phyloP scores from a whole-genome alignment of 2,888 invertebrate species.

The Heteromyza rotundicornis region DNA sequence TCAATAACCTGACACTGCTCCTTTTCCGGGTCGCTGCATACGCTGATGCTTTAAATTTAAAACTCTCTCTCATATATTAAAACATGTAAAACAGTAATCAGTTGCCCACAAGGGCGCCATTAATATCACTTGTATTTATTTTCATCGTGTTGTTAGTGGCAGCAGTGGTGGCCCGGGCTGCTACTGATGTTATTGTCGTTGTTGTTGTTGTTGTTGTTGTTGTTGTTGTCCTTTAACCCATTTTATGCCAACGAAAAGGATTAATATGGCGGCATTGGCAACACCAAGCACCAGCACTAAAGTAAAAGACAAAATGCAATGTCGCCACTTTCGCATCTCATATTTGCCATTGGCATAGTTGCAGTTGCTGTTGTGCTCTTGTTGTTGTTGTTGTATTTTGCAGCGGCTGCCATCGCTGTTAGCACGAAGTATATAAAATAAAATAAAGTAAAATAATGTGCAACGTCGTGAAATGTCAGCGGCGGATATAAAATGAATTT shows the following conservation, averaged over 20 bases:
- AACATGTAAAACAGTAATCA: neutral
- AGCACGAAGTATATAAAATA: neutral
- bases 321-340: conserved; percentile 1
- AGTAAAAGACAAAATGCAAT: neutral
- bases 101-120: neutral
- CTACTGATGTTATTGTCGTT: too few species aligned
- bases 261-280: neutral
- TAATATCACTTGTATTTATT: neutral
- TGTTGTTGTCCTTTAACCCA: too few species aligned
- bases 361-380: neutral
- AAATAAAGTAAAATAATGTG: conserved; percentile 16
- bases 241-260: neutral
- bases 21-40: too few species aligned
- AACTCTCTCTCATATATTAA: too few species aligned
- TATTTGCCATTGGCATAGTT: neutral
- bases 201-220: too few species aligned
- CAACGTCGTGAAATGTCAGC: conserved; percentile 41
- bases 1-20: too few species aligned
- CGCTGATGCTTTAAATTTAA: too few species aligned
- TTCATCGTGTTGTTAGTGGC: neutral
- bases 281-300: neutral
- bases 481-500: conserved; percentile 49
- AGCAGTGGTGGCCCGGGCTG: too few species aligned
- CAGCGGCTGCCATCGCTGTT: neutral
- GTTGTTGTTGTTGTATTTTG: neutral